Conservation (phyloP, 2,888 invertebrate species). For the Tethea ocularis region DNA sequence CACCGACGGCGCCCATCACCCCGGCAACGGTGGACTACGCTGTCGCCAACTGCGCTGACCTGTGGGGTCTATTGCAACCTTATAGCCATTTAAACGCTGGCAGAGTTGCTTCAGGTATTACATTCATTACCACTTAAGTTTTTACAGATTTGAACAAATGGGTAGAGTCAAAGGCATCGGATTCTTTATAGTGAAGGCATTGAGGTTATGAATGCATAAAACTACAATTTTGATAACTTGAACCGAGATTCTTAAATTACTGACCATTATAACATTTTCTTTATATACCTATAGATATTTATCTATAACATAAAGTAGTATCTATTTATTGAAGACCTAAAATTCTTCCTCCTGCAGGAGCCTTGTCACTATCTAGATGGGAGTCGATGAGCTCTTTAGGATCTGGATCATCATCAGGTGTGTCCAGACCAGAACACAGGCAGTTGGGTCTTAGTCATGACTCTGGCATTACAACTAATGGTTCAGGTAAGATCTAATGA, state of each 20-base stretch:
- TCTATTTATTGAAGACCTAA: no score
- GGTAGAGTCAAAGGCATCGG: no score
- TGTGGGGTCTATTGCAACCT: conserved; percentile 95
- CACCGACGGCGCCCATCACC: conserved; percentile 85
- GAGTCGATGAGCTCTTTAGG: conserved; percentile 88
- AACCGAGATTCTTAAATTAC: no score
- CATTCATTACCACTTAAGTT: no score
- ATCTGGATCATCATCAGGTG: conserved; percentile 75
- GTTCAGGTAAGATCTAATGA: conserved; percentile 58
- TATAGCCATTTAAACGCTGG: conserved; percentile 96
- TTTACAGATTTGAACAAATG: neutral
- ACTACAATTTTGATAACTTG: no score
- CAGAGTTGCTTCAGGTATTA: conserved; percentile 90
- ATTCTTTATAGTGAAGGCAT: no score
- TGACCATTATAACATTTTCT: no score
- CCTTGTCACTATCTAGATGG: conserved; percentile 93
- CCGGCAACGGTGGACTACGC: conserved; percentile 92
- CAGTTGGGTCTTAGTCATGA: conserved; percentile 75
- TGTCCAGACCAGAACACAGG: conserved; percentile 63
- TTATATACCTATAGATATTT: no score
- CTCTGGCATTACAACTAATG: conserved; percentile 77
- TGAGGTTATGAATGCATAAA: no score
- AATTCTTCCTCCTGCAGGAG: conserved; percentile 79
- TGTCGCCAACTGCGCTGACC: conserved; percentile 93
- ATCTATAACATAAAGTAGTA: no score